Evolutionary conservation across 2,113 vertebrate species (phyloP), one percentile per base, ranked within the genome.

Genomic region (Glaucidium brasilianum): DNA sequence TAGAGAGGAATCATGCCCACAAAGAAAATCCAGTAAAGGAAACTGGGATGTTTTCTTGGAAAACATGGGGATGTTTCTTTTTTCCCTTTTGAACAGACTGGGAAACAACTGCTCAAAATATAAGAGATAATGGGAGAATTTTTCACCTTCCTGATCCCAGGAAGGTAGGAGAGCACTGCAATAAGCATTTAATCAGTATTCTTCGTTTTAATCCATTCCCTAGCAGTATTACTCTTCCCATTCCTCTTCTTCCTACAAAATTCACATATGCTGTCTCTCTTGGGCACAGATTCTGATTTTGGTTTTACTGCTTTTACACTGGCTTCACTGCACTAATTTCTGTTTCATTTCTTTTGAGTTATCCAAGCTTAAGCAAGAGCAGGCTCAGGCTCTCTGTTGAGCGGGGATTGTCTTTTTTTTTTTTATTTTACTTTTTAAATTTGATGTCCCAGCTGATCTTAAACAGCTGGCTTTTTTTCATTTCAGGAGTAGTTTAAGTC

Each of bases 401-500:
- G 27, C 30, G 89, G 43, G 30, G 41, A 92, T 81, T 95, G 88
- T 81, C 26, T 41, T 41, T 37, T 50, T 62, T 35, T 78, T 69
- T 89, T 74, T 37, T 5, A 2, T 56, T 83, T 69, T 69, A 55
- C 75, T 88, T 95, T 92, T 92, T 77, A 78, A 90, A 96, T 96
- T 96, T 77, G 75, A 80, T 85, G 71, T 92, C 90, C 92, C 90
- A 88, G 75, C 59, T 96, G 90, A 95, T 95, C 79, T 92, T 83
- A 93, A 92, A 71, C 91, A 95, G 92, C 81, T 88, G 68, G 17
- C 55, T 89, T 86, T 90, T 90, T 91, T 92, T 84, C 71, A 88
- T 88, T 88, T 90, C 82, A 88, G 85, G 56, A 86, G 79, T 68
- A 96, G 83, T 76, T 93, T 90, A 92, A 93, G 88, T 75, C 76